Evolutionary conservation across 2,797 vertebrate species (phyloP), one percentile per base, ranked within the genome.

Genomic region (Gallirallus australis): DNA sequence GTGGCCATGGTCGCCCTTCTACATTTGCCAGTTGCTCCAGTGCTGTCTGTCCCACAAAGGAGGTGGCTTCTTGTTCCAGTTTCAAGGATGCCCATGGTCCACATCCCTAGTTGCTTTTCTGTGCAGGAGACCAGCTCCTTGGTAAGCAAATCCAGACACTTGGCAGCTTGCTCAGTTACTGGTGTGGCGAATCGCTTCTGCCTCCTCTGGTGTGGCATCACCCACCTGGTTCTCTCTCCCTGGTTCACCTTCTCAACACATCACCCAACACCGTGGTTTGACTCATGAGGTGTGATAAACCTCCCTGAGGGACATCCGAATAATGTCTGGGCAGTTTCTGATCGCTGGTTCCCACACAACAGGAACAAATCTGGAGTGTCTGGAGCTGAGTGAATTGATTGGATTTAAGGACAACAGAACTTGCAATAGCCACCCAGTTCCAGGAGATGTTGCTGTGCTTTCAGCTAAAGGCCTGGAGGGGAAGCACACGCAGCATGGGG

Each of bases 401-500:
- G 1, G 54, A 33, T 82, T 66, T 47, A 65, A 45, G 66, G 72
- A 54, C 45, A 75, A 11, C n/a, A 21, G 53, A 81, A 57, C 89
- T 69, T 97, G 97, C 89, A 95, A 61, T 97, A 95, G 78, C 96
- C 66, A 76, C 30, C 59, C 13, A 8, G 61, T 57, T 94, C 97
- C 97, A 97, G 96, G 93, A 97, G 97, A 95, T 96, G 97, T 47
- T 96, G 97, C 97, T 97, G 35, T 97, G 94, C 95, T 93, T 97
- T 96, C 90, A 97, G 93, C 89, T 92, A 95, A 95, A 89, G 71
- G 85, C 75, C 69, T 52, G 53, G n/a, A 93, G 71, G 61, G 90
- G 76, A 79, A 11, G 79, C 9, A 76, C 6, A 21, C 2, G 3
- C 23, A 89, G 45, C 69, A 24, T 2, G 73, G 77, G 75, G 57